A percentile compares a stretch with the other conserved stretches of the same genome.
These are phyloP conservation scores for Hesperophylax magnus DNA, from an alignment of 1,140 invertebrate genomes.

Conservation along the genomic window DNA sequence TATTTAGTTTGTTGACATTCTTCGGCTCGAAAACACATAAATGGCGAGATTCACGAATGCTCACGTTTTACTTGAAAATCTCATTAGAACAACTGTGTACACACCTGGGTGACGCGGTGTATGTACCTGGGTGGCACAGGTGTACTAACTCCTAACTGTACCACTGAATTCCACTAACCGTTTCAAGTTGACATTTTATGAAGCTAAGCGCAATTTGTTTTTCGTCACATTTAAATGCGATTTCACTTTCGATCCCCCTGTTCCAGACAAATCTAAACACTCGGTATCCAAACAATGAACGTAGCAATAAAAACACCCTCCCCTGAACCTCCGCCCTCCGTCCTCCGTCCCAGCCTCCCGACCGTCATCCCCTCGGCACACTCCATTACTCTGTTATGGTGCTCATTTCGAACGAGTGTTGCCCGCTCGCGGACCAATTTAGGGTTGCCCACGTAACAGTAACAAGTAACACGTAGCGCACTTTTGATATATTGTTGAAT, in stretches of 20 bases:
- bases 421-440: slow-evolving; percentile 12
- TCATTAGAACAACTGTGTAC: slow-evolving; percentile 1
- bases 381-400: slow-evolving; percentile 11
- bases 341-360: not conserved
- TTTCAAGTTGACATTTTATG: slow-evolving; percentile 1
- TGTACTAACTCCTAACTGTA: not conserved
- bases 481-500: no score
- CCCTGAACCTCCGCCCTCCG: not conserved
- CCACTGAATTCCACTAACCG: not conserved
- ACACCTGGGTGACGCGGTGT: not conserved
- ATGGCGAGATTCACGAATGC: not conserved
- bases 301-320: slow-evolving; percentile 27
- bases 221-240: slow-evolving; percentile 33
- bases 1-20: not conserved
- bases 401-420: slow-evolving; percentile 8
- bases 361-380: not conserved
- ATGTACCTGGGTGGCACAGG: not conserved
- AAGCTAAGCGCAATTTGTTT: slow-evolving; percentile 18
- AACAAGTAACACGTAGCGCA: no score
- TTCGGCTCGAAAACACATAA: not conserved
- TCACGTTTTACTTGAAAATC: not conserved
- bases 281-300: slow-evolving; percentile 42
- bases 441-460: not conserved
- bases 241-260: not conserved
- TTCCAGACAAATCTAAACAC: slow-evolving; percentile 41